Evolutionary conservation across 2,888 invertebrate species (phyloP).

Genomic region (Drosophila ezoana): DNA sequence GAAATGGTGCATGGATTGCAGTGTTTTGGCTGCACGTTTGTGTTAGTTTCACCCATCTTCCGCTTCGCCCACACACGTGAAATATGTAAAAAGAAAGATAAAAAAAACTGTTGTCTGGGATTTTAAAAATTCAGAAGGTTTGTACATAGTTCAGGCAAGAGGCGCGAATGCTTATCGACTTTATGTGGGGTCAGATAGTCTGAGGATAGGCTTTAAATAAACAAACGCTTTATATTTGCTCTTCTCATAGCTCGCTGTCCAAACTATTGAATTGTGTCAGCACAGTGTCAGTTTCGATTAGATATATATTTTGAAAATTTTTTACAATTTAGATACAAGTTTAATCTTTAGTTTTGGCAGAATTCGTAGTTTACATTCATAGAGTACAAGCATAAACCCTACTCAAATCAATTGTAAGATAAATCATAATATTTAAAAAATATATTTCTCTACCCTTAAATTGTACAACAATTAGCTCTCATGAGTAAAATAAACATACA

Average conservation of each 20-base stretch:
- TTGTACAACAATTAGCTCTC: constrained; percentile 1
- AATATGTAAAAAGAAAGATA: constrained; percentile 1
- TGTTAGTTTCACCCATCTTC: background rate
- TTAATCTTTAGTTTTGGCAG: too few species aligned
- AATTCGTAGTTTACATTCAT: too few species aligned
- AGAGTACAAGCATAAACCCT: too few species aligned
- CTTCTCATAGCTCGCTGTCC: too few species aligned
- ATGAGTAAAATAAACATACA: constrained; percentile 2
- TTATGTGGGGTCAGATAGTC: background rate
- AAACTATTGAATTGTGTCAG: too few species aligned
- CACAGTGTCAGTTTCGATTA: too few species aligned
- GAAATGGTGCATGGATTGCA: constrained; percentile 9
- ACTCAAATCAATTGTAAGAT: too few species aligned
- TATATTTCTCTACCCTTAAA: too few species aligned
- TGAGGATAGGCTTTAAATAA: background rate
- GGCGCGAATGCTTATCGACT: constrained; percentile 9
- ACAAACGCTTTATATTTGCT: background rate
- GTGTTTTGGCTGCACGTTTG: background rate
- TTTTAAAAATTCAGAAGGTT: constrained; percentile 52
- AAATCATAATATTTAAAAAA: too few species aligned
- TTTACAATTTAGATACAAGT: too few species aligned
- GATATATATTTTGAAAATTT: too few species aligned
- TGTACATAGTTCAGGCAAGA: constrained; percentile 34
- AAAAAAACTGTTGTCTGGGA: constrained; percentile 44
- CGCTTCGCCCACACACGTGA: constrained; percentile 39